phyloP scores from a whole-genome alignment of 2,888 invertebrate species.

The Apeira syringaria region DNA sequence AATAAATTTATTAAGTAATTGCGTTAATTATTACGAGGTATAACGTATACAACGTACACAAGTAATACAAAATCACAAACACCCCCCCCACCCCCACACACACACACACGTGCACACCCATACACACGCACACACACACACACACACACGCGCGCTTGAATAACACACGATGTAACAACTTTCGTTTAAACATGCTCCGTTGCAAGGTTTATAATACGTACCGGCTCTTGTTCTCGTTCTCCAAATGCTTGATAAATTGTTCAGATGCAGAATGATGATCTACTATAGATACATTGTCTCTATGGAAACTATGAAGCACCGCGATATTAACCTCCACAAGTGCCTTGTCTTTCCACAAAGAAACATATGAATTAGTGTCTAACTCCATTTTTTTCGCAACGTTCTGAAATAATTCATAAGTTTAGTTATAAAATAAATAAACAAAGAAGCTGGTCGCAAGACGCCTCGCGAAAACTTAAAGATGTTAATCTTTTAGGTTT shows the following conservation, averaged over 20 bases:
- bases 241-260: conserved; percentile 97
- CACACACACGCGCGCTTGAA: too few species aligned
- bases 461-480: not conserved
- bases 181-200: too few species aligned
- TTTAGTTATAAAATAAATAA: not conserved
- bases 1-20: too few species aligned
- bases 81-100: too few species aligned
- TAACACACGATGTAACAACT: too few species aligned
- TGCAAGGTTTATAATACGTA: conserved; percentile 42
- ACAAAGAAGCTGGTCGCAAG: not conserved
- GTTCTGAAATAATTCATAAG: conserved; percentile 40
- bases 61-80: too few species aligned
- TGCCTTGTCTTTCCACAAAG: conserved; percentile 97
- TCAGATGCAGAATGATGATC: conserved; percentile 98
- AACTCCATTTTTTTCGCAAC: conserved; percentile 93
- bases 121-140: too few species aligned
- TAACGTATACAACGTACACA: too few species aligned
- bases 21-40: too few species aligned
- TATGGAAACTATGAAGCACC: conserved; percentile 94
- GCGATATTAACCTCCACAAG: conserved; percentile 96
- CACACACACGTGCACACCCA: too few species aligned
- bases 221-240: conserved; percentile 92
- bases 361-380: conserved; percentile 92
- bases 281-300: conserved; percentile 94
- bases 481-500: too few species aligned